Percentiles rank a stretch among this genome's conserved stretches.
Conservation (phyloP, 2,797 vertebrate species). For the Enteromius argenteus region DNA sequence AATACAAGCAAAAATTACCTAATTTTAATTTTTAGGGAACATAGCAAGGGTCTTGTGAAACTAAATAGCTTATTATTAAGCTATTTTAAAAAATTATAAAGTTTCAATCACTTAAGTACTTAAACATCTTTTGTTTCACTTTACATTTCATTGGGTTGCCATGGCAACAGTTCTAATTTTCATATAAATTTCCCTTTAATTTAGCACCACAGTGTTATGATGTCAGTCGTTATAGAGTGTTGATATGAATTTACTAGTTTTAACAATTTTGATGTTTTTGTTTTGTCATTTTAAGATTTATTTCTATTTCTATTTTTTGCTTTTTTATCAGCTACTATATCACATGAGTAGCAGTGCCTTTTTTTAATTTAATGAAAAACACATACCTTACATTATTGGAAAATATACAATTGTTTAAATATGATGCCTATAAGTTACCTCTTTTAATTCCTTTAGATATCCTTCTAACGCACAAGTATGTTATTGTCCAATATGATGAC, state of each 20-base stretch:
- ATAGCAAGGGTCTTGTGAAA: not conserved
- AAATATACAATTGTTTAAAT: not conserved
- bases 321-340: too few relatives aligned
- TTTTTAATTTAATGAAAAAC: not conserved
- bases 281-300: not conserved
- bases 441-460: not conserved
- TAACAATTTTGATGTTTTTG: not conserved
- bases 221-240: not conserved
- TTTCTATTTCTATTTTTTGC: too few relatives aligned
- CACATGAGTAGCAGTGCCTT: not conserved
- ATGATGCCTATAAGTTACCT: not conserved
- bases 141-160: not conserved
- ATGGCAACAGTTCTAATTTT: not conserved
- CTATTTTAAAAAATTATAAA: too few relatives aligned
- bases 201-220: not conserved
- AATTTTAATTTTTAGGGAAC: not conserved
- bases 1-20: not conserved
- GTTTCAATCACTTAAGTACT: not conserved
- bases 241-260: not conserved
- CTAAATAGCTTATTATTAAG: not conserved
- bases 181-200: not conserved
- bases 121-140: not conserved
- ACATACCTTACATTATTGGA: not conserved
- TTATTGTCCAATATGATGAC: not conserved
- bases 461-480: not conserved